These are phyloP conservation scores for Pachyrhynchus sulphureomaculatus DNA, from an alignment of 1,140 invertebrate genomes.

Conservation along the genomic window DNA sequence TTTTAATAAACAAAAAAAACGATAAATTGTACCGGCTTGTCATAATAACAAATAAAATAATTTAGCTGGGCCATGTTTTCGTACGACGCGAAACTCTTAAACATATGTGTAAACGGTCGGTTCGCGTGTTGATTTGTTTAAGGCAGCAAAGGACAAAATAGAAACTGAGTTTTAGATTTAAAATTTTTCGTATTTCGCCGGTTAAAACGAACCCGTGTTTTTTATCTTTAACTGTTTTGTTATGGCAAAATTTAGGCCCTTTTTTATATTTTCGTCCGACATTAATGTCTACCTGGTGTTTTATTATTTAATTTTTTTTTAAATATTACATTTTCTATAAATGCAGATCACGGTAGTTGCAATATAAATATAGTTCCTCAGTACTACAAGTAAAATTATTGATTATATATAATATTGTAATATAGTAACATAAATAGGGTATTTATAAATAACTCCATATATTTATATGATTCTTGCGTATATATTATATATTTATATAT, in stretches of 20 bases:
- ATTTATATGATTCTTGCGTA: no score
- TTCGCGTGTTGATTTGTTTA: conserved; percentile 20
- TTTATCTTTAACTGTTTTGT: conserved; percentile 21
- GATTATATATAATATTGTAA: no score
- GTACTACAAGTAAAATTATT: no score
- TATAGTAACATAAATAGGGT: no score
- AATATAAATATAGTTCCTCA: no score
- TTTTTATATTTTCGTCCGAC: background rate
- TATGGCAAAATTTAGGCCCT: conserved; percentile 15
- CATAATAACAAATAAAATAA: conserved; percentile 7
- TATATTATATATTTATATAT: no score
- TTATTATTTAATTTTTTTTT: no score
- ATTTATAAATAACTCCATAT: no score
- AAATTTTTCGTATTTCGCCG: conserved; percentile 15
- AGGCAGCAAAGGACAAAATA: conserved; percentile 17
- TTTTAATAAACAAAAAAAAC: background rate
- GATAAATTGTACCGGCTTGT: background rate
- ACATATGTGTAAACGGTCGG: conserved; percentile 7
- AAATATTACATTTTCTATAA: no score
- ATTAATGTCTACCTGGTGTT: conserved; percentile 10
- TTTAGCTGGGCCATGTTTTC: conserved; percentile 1
- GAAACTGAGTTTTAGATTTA: conserved; percentile 22
- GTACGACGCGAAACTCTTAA: background rate
- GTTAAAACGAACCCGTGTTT: conserved; percentile 14
- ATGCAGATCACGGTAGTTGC: no score